Percentiles rank a stretch among this genome's conserved stretches.
Conservation (phyloP, 1,140 invertebrate genomes). For the Papilio polyxenes region DNA sequence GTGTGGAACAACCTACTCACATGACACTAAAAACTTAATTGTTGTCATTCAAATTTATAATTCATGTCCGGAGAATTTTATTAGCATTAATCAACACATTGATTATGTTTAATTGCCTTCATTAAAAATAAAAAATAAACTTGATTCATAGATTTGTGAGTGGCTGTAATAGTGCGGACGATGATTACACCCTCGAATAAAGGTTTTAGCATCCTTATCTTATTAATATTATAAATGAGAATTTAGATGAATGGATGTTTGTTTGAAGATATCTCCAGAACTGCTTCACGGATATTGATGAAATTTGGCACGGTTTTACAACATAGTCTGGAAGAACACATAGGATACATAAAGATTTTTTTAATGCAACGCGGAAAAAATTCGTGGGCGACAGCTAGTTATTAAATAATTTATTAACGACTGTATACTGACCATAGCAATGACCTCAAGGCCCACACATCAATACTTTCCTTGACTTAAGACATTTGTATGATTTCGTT, state of each 20-base stretch:
- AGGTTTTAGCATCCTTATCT: too few species aligned
- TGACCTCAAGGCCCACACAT: not conserved
- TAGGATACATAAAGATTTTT: too few species aligned
- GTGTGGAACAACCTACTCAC: too few species aligned
- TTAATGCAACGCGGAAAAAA: too few species aligned
- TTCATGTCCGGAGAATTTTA: not conserved
- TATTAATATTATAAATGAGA: too few species aligned
- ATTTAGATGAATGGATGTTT: too few species aligned
- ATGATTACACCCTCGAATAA: too few species aligned
- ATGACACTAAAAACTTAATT: not conserved
- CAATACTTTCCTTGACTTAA: not conserved
- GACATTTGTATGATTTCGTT: not conserved
- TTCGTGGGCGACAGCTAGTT: not conserved
- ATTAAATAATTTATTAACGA: not conserved
- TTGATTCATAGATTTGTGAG: not conserved
- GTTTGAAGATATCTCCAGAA: too few species aligned
- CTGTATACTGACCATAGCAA: not conserved
- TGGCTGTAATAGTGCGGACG: too few species aligned
- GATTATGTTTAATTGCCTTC: not conserved
- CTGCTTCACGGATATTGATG: too few species aligned
- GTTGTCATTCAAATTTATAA: not conserved
- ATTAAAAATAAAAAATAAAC: not conserved
- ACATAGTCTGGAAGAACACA: too few species aligned
- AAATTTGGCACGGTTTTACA: too few species aligned
- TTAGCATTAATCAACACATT: not conserved